Conservation (phyloP, 2,888 invertebrate species). For the Zygaena filipendulae region DNA sequence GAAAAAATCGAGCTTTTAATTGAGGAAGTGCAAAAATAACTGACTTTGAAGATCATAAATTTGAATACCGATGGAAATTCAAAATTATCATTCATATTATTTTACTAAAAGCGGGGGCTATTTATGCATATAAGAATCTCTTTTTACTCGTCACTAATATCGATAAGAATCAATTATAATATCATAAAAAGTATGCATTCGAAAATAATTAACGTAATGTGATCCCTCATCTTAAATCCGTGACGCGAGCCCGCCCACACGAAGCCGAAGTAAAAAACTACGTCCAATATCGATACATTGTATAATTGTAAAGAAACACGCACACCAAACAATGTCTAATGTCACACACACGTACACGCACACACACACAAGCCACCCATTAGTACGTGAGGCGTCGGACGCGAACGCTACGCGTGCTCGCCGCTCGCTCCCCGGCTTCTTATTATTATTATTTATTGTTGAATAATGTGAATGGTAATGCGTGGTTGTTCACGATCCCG, state of each 20-base stretch:
- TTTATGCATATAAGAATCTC: no score
- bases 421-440: constrained; percentile 66
- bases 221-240: constrained; percentile 45
- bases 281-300: constrained; percentile 30
- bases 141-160: no score
- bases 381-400: constrained; percentile 47
- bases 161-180: no score
- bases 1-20: no score
- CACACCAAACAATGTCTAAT: constrained; percentile 24
- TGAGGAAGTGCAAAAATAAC: no score
- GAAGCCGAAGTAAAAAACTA: constrained; percentile 38
- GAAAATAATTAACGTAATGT: constrained; percentile 55
- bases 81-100: no score
- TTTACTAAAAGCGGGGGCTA: no score
- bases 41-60: no score
- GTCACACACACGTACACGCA: constrained; percentile 24
- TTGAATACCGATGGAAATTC: no score
- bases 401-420: constrained; percentile 60
- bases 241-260: constrained; percentile 62
- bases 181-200: constrained; percentile 38
- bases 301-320: constrained; percentile 19
- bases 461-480: constrained; percentile 70
- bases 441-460: constrained; percentile 69
- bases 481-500: constrained; percentile 69
- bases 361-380: constrained; percentile 38